Conservation (phyloP, 2,113 vertebrate species). For the Rhynchopsitta pachyrhyncha region DNA sequence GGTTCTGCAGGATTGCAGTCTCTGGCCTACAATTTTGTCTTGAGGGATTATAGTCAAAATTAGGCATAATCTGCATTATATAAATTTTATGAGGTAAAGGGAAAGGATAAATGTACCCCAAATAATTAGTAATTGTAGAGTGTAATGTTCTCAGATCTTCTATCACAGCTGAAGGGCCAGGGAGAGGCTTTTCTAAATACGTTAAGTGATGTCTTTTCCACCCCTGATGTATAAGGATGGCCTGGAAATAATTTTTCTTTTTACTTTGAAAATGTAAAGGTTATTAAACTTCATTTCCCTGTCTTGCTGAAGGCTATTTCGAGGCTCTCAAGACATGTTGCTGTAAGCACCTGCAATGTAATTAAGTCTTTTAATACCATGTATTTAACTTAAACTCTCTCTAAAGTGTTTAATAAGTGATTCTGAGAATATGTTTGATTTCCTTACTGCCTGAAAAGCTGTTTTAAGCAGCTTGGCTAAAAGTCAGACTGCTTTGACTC, state of each 20-base stretch:
- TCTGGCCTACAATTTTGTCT: neutral
- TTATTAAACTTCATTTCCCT: constrained; percentile 15
- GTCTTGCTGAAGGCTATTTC: constrained; percentile 35
- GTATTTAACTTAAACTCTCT: constrained; percentile 3
- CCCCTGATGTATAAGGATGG: neutral
- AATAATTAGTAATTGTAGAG: neutral
- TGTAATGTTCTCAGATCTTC: neutral
- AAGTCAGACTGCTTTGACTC: neutral
- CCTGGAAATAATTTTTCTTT: constrained; percentile 11
- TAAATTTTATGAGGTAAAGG: neutral
- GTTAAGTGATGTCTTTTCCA: neutral
- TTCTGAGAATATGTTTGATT: neutral
- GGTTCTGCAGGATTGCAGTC: neutral
- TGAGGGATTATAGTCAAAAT: neutral
- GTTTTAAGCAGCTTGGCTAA: neutral
- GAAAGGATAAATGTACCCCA: neutral
- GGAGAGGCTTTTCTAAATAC: constrained; percentile 28
- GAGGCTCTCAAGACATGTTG: neutral
- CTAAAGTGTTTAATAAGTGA: neutral
- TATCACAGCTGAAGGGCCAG: constrained; percentile 20
- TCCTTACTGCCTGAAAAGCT: neutral
- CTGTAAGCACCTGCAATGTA: neutral
- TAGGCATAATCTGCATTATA: neutral
- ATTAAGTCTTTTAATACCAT: constrained; percentile 32
- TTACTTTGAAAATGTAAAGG: constrained; percentile 23